Conservation (phyloP, 2,797 vertebrate genomes). For the Bryconaethiops microstoma region DNA sequence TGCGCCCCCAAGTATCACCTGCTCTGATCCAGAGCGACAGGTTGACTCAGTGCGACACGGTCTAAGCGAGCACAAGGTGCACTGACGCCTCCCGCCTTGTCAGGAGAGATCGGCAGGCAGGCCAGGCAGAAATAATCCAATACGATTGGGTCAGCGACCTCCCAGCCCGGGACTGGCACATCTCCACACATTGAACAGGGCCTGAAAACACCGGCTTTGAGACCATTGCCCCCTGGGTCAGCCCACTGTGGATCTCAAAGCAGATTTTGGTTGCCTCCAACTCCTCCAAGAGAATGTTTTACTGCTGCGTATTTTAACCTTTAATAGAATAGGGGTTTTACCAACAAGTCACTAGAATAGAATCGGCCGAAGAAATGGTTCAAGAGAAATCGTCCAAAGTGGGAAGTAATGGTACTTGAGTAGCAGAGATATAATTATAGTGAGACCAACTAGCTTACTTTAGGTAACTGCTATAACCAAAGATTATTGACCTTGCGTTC, state of each 20-base stretch:
- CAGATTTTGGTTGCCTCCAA: not conserved
- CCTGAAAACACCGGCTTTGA: conserved; percentile 3
- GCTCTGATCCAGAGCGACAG: conserved; percentile 50
- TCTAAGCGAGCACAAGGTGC: conserved; percentile 44
- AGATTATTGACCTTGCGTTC: too few species aligned
- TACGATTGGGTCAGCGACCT: conserved; percentile 51
- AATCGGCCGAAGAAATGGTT: too few species aligned
- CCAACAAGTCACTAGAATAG: too few species aligned
- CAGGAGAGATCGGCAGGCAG: conserved; percentile 52
- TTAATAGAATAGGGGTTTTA: too few species aligned
- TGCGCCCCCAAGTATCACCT: conserved; percentile 42
- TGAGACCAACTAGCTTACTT: too few species aligned
- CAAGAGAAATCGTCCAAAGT: too few species aligned
- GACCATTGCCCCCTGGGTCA: not conserved
- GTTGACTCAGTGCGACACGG: conserved; percentile 26
- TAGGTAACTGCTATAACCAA: too few species aligned
- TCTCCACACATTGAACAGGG: conserved; percentile 28
- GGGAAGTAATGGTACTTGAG: too few species aligned
- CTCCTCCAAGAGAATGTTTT: not conserved
- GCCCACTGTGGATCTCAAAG: not conserved
- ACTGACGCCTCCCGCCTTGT: conserved; percentile 62
- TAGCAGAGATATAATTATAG: too few species aligned
- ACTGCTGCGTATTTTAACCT: not conserved
- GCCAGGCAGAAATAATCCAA: conserved; percentile 37
- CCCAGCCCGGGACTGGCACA: conserved; percentile 28